Conservation (phyloP, 1,140 invertebrate species). For the Littorina saxatilis region DNA sequence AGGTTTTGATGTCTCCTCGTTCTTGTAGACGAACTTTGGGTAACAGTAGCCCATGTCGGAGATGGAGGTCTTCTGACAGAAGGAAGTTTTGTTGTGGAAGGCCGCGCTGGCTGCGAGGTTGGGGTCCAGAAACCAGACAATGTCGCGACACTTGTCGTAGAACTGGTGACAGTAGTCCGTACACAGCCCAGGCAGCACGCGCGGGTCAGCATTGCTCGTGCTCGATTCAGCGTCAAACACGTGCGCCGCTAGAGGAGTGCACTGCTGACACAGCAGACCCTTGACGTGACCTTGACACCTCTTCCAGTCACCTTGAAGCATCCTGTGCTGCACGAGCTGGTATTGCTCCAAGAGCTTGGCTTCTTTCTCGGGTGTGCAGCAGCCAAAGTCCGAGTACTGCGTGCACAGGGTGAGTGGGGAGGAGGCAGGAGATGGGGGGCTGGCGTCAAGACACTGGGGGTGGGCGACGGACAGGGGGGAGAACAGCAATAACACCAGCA, state of each 20-base stretch:
- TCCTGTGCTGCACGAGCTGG: not conserved
- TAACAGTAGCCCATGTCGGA: constrained; percentile 69
- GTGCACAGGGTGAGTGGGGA: constrained; percentile 59
- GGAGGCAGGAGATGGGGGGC: constrained; percentile 55
- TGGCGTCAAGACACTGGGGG: constrained; percentile 71
- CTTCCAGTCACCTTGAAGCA: not conserved
- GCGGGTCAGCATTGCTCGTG: not conserved
- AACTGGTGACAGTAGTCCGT: constrained; percentile 56
- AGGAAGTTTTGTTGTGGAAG: constrained; percentile 22
- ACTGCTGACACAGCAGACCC: constrained; percentile 65
- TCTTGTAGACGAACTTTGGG: constrained; percentile 53
- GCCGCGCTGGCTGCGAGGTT: constrained; percentile 8
- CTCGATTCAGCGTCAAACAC: constrained; percentile 61
- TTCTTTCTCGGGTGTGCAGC: constrained; percentile 17
- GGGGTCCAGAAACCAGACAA: constrained; percentile 52
- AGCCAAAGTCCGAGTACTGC: constrained; percentile 61
- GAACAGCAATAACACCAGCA: not conserved
- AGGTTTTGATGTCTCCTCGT: not conserved
- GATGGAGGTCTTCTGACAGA: constrained; percentile 57
- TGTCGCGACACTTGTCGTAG: constrained; percentile 52
- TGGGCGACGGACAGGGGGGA: constrained; percentile 39
- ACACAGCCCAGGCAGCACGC: constrained; percentile 62
- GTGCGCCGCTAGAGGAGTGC: constrained; percentile 71
- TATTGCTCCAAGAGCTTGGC: not conserved
- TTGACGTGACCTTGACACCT: constrained; percentile 54